Conservation (phyloP, 2,888 invertebrate genomes). For the Acronicta leporina region DNA sequence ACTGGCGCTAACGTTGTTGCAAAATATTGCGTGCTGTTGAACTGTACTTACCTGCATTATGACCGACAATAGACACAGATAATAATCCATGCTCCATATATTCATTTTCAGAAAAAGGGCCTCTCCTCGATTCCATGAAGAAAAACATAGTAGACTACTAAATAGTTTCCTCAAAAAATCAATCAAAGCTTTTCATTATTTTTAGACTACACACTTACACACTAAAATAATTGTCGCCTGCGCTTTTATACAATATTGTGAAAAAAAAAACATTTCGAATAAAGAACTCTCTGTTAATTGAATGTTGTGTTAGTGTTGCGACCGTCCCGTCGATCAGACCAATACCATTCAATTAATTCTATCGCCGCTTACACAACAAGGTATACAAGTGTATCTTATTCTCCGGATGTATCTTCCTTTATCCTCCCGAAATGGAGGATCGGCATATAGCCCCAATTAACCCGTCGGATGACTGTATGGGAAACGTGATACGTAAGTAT, state of each 20-base stretch:
- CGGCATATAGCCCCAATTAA: conserved; percentile 23
- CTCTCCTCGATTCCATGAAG: too few relatives aligned
- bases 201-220: too few relatives aligned
- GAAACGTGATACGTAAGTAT: conserved; percentile 30
- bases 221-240: too few relatives aligned
- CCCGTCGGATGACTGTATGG: conserved; percentile 7
- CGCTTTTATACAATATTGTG: too few relatives aligned
- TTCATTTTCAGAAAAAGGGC: too few relatives aligned
- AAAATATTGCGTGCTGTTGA: neutral
- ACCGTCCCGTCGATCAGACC: neutral
- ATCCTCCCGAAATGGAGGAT: conserved; percentile 26
- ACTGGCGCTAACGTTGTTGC: neutral
- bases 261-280: too few relatives aligned
- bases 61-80: neutral
- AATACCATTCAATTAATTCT: conserved; percentile 7
- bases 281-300: too few relatives aligned
- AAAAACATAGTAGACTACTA: too few relatives aligned
- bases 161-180: too few relatives aligned
- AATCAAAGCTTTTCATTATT: too few relatives aligned
- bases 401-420: conserved; percentile 8
- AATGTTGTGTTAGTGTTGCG: neutral
- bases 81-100: too few relatives aligned
- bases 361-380: neutral
- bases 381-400: conserved; percentile 1
- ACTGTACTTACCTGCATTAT: neutral